phyloP scores from a whole-genome alignment of 2,797 vertebrate species.

The Acropternis orthonyx region DNA sequence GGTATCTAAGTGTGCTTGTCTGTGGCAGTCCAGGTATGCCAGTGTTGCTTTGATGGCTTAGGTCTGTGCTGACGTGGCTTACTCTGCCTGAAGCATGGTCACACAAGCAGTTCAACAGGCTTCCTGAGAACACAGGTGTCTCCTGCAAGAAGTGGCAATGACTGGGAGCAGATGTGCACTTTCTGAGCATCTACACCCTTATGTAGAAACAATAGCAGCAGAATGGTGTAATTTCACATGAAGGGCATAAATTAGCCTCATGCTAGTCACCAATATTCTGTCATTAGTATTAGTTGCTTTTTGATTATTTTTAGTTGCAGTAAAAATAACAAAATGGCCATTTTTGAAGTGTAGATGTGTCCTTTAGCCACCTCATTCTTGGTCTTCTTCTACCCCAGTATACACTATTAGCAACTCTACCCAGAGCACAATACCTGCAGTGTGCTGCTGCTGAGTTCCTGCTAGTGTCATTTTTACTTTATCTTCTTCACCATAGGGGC shows the following conservation, averaged over 20 bases:
- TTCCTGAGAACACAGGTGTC: background rate
- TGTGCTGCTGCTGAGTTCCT: background rate
- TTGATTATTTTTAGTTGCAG: background rate
- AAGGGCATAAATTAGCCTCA: background rate
- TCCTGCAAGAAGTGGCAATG: accelerated
- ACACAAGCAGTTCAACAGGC: background rate
- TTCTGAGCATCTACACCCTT: background rate
- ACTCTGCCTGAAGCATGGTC: background rate
- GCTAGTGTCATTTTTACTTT: background rate
- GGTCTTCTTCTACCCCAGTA: background rate
- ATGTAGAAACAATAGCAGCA: background rate
- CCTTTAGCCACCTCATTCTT: background rate
- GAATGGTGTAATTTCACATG: background rate
- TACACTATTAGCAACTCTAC: background rate
- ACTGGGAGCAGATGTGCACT: background rate
- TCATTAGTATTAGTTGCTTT: background rate
- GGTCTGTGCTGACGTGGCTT: background rate
- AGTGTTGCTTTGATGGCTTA: background rate
- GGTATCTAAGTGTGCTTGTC: background rate
- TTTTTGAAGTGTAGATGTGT: background rate
- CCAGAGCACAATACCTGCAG: background rate
- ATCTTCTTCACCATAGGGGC: conserved; percentile 73
- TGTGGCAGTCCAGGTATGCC: background rate
- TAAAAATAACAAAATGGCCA: background rate
- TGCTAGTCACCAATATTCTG: background rate